Conservation (phyloP, 2,113 vertebrate species). For the Cheirogaleus medius region DNA sequence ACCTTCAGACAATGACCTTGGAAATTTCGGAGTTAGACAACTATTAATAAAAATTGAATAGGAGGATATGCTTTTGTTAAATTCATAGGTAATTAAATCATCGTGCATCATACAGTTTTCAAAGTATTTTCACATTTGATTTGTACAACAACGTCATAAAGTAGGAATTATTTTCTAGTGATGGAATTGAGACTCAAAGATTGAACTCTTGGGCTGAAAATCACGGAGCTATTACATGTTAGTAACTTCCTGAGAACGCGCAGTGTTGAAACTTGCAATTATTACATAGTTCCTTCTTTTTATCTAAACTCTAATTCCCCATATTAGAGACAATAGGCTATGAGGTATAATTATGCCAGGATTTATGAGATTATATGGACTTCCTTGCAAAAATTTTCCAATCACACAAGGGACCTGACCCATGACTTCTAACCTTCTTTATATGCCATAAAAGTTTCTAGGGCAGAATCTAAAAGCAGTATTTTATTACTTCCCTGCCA, state of each 20-base stretch:
- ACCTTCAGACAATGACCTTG: background rate
- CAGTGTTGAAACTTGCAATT: background rate
- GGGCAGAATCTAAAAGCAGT: background rate
- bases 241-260: background rate
- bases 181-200: background rate
- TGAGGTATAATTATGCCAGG: background rate
- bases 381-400: background rate
- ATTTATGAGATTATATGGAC: background rate
- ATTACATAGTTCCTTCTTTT: background rate
- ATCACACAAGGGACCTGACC: background rate
- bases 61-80: background rate
- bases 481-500: background rate
- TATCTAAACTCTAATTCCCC: background rate
- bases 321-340: background rate
- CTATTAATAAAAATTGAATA: background rate
- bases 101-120: background rate
- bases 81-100: background rate
- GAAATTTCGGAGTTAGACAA: background rate
- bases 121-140: background rate
- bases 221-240: background rate
- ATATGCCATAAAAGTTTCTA: background rate
- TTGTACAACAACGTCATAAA: background rate
- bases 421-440: background rate
- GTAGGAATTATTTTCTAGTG: background rate
- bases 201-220: constrained; percentile 5